A percentile compares a stretch with the other conserved stretches of the same genome.
phyloP scores from a whole-genome alignment of 2,113 vertebrate species.

The Poeciliopsis retropinna region DNA sequence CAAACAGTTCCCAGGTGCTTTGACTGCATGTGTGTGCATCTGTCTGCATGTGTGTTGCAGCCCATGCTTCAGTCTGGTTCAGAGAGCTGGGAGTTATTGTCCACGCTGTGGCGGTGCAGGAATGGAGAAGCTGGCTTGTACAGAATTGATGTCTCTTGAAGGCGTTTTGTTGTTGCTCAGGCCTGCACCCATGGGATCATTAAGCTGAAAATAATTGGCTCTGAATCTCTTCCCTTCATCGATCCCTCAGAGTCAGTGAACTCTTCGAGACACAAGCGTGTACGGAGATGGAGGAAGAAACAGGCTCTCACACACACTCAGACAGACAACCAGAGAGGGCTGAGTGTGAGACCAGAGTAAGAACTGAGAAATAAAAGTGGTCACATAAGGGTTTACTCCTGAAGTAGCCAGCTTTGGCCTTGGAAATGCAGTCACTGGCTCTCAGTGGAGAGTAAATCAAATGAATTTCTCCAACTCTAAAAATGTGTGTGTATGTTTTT shows the following conservation, averaged over 20 bases:
- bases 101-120: conserved; percentile 57
- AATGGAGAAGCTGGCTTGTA: conserved; percentile 76
- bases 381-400: conserved; percentile 37
- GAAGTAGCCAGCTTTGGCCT: conserved; percentile 39
- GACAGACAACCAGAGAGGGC: conserved; percentile 25
- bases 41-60: conserved; percentile 14
- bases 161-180: conserved; percentile 83
- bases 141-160: conserved; percentile 81
- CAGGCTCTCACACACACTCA: conserved; percentile 32
- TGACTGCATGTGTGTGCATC: conserved; percentile 5
- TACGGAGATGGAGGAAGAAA: conserved; percentile 56
- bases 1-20: conserved; percentile 61
- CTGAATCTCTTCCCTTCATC: conserved; percentile 82
- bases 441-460: conserved; percentile 57
- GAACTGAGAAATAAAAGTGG: conserved; percentile 35
- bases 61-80: conserved; percentile 48
- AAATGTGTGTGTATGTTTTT: conserved; percentile 3
- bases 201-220: conserved; percentile 89
- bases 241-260: conserved; percentile 84
- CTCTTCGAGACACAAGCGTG: conserved; percentile 73
- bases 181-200: conserved; percentile 81
- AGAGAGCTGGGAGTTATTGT: conserved; percentile 64
- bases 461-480: conserved; percentile 56
- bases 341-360: conserved; percentile 27
- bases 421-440: conserved; percentile 36